Percentiles rank a stretch among this genome's conserved stretches.
phyloP scores from a whole-genome alignment of 1,140 invertebrate species.

The Cotesia glomerata region DNA sequence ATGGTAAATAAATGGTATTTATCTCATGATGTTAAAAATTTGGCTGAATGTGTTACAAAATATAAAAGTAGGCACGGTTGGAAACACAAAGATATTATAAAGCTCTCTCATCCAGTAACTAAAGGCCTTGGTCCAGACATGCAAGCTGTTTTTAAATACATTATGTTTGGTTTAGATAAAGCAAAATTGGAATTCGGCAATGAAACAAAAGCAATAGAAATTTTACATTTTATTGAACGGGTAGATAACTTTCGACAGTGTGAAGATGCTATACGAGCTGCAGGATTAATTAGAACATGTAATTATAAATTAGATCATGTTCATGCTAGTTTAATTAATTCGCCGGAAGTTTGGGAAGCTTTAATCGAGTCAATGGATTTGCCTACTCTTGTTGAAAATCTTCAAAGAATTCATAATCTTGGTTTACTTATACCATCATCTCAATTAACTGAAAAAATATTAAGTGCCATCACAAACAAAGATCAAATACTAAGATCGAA shows the following conservation, averaged over 20 bases:
- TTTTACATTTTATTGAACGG: constrained; percentile 67
- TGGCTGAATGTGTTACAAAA: constrained; percentile 70
- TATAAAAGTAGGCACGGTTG: constrained; percentile 70
- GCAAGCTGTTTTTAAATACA: constrained; percentile 64
- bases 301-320: constrained; percentile 70
- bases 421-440: constrained; percentile 64
- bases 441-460: constrained; percentile 51
- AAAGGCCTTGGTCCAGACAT: constrained; percentile 4
- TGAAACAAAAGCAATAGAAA: constrained; percentile 54
- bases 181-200: constrained; percentile 58
- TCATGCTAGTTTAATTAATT: constrained; percentile 70
- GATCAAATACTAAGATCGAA: constrained; percentile 59
- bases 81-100: constrained; percentile 73
- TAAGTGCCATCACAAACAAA: constrained; percentile 57
- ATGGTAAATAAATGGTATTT: constrained; percentile 70
- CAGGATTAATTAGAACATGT: constrained; percentile 61
- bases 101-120: constrained; percentile 65
- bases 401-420: constrained; percentile 71
- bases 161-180: constrained; percentile 63
- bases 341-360: constrained; percentile 71
- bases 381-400: constrained; percentile 65
- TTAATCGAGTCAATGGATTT: constrained; percentile 68
- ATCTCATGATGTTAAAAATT: constrained; percentile 63
- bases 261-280: constrained; percentile 64
- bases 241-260: constrained; percentile 68